Conservation (phyloP, 2,888 invertebrate genomes). For the Lasius fuliginosus region DNA sequence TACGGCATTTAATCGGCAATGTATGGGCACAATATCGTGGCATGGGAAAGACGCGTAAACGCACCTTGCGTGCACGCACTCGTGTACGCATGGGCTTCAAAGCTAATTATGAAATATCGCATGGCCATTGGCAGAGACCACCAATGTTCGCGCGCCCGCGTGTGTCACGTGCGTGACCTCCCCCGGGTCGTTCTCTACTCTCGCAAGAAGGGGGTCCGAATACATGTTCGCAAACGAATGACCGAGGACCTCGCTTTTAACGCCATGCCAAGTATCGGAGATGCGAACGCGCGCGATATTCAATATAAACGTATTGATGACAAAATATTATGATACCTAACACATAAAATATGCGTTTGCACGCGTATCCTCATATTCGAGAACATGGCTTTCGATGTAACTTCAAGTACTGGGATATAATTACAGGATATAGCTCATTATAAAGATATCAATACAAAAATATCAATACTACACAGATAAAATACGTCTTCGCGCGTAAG, state of each 20-base stretch:
- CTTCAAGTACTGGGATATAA: background rate
- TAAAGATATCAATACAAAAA: background rate
- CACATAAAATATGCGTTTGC: background rate
- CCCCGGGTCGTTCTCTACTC: slow-evolving; percentile 53
- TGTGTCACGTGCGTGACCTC: slow-evolving; percentile 71
- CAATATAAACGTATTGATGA: background rate
- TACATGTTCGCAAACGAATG: slow-evolving; percentile 54
- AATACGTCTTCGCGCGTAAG: slow-evolving; percentile 51
- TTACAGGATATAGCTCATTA: background rate
- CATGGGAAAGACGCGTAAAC: slow-evolving; percentile 68
- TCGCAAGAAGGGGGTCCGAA: slow-evolving; percentile 38
- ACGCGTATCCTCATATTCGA: background rate
- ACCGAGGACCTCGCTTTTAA: slow-evolving; percentile 23
- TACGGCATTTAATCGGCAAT: slow-evolving; percentile 83
- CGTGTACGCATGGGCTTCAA: slow-evolving; percentile 74
- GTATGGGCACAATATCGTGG: slow-evolving; percentile 81
- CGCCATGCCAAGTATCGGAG: background rate
- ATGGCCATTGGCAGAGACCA: slow-evolving; percentile 78
- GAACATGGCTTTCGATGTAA: background rate
- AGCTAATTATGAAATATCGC: slow-evolving; percentile 85
- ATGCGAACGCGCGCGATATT: background rate
- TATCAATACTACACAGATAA: background rate
- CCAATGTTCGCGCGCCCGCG: slow-evolving; percentile 66
- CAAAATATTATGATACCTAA: background rate
- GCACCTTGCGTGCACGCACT: slow-evolving; percentile 57